Evolutionary conservation across 2,113 vertebrate species (phyloP).

Genomic region (Mus musculus): GRCm39 chr16:56978001-56978500

Average conservation of each 20-base stretch:
- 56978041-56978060: not conserved
- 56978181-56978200: not conserved
- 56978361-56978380: not conserved
- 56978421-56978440: not conserved
- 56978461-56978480: not conserved
- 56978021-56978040: not conserved
- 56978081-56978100: not conserved
- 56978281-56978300: not conserved
- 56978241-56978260: not conserved
- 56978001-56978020: not conserved
- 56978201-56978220: not conserved
- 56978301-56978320: not conserved
- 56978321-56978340: not conserved
- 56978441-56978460: not conserved
- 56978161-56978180: not conserved
- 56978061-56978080: not conserved
- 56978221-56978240: not conserved
- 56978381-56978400: not conserved
- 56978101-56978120: slow-evolving; percentile 1
- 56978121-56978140: not conserved
- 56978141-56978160: not conserved
- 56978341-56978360: slow-evolving; percentile 9
- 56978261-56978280: not conserved
- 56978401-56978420: not conserved
- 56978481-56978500: not conserved